A percentile compares a stretch with the other conserved stretches of the same genome.
These are phyloP conservation scores for Phenganax stokvisi DNA, from an alignment of 92 coral and sea anemone genomes.

Conservation along the genomic window DNA sequence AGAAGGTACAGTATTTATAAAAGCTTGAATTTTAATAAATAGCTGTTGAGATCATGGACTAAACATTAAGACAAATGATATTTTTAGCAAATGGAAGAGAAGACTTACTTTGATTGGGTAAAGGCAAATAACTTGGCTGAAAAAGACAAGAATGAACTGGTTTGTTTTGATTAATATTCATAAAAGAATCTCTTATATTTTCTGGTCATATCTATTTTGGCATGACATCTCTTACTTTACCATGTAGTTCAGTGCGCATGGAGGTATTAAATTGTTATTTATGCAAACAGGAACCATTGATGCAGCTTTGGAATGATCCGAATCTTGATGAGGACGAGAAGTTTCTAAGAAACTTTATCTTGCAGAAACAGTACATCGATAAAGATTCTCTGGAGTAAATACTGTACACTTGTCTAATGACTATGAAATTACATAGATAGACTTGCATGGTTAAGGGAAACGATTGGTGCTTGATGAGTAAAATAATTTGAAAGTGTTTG, in stretches of 20 bases:
- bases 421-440: too few species aligned
- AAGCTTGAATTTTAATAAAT: background rate
- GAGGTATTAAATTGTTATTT: background rate
- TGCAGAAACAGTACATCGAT: conserved; percentile 75
- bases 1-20: conserved; percentile 52
- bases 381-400: conserved; percentile 71
- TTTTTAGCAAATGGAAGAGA: conserved; percentile 61
- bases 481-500: too few species aligned
- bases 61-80: background rate
- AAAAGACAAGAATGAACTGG: conserved; percentile 53
- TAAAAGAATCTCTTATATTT: too few species aligned
- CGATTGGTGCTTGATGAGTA: too few species aligned
- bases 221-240: background rate
- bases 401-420: too few species aligned
- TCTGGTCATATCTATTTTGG: too few species aligned
- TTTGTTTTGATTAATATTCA: conserved; percentile 15
- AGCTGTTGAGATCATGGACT: background rate
- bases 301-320: conserved; percentile 77
- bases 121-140: conserved; percentile 48
- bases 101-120: conserved; percentile 73
- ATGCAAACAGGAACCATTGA: conserved; percentile 59
- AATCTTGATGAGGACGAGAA: conserved; percentile 75
- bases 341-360: conserved; percentile 82
- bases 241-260: background rate
- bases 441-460: too few species aligned